phyloP scores from a whole-genome alignment of 1,140 invertebrate genomes.

The Paraescarpia echinospica region DNA sequence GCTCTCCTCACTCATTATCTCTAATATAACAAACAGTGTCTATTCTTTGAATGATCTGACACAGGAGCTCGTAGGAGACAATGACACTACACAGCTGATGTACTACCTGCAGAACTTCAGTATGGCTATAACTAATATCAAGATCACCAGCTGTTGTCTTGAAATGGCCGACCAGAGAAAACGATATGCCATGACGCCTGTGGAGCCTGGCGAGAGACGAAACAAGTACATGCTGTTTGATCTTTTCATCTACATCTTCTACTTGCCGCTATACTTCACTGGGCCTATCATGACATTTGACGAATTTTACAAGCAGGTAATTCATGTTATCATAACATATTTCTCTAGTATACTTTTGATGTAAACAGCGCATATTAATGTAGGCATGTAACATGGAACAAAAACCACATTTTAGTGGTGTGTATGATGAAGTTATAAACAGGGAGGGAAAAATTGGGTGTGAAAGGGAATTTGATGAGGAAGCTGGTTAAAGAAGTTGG shows the following conservation, averaged over 20 bases:
- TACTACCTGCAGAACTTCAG: background rate
- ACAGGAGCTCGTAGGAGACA: background rate
- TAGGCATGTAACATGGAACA: background rate
- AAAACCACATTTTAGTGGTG: background rate
- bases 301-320: conserved; percentile 65
- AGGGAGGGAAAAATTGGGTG: no score
- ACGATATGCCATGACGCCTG: background rate
- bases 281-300: conserved; percentile 79
- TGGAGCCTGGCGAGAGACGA: background rate
- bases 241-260: conserved; percentile 73
- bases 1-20: no score
- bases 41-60: background rate
- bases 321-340: background rate
- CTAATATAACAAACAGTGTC: background rate
- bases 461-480: no score
- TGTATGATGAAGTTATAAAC: background rate
- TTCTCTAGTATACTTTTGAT: no score
- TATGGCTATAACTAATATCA: background rate
- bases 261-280: conserved; percentile 76
- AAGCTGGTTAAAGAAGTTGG: no score
- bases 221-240: conserved; percentile 43
- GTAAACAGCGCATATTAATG: background rate
- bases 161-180: background rate
- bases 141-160: background rate
- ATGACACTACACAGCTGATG: background rate